phyloP scores from a whole-genome alignment of 2,797 vertebrate species.

The Scleropages formosus region DNA sequence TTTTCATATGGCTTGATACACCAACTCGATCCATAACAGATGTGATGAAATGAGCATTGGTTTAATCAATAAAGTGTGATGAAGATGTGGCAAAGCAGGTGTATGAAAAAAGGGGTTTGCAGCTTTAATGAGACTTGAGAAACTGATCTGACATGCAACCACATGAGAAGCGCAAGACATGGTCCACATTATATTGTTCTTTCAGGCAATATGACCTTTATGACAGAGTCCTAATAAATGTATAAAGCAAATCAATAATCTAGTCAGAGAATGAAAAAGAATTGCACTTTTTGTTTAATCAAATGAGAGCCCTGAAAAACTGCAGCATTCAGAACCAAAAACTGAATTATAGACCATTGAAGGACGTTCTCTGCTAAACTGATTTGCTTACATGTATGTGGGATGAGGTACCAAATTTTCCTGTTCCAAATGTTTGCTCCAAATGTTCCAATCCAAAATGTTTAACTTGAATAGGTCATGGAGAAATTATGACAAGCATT shows the following conservation, averaged over 20 bases:
- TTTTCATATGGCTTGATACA: not conserved
- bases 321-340: slow-evolving; percentile 60
- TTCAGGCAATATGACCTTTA: slow-evolving; percentile 55
- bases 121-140: slow-evolving; percentile 17
- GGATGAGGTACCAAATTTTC: not conserved
- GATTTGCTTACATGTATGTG: slow-evolving; percentile 38
- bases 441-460: no score
- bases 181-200: slow-evolving; percentile 48
- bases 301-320: slow-evolving; percentile 65
- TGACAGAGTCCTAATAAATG: slow-evolving; percentile 44
- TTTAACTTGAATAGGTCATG: not conserved
- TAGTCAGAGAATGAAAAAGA: slow-evolving; percentile 57
- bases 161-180: slow-evolving; percentile 38
- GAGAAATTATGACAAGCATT: no score
- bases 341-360: slow-evolving; percentile 57
- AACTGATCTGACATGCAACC: not conserved
- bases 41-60: not conserved
- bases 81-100: slow-evolving; percentile 24
- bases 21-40: not conserved
- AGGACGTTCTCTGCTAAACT: slow-evolving; percentile 56
- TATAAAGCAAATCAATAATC: slow-evolving; percentile 48
- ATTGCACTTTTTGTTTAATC: slow-evolving; percentile 64
- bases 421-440: no score
- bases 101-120: slow-evolving; percentile 38
- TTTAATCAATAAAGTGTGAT: not conserved